A percentile compares a stretch with the other conserved stretches of the same genome.
Conservation (phyloP, 2,113 vertebrate genomes). For the Suricata suricatta region DNA sequence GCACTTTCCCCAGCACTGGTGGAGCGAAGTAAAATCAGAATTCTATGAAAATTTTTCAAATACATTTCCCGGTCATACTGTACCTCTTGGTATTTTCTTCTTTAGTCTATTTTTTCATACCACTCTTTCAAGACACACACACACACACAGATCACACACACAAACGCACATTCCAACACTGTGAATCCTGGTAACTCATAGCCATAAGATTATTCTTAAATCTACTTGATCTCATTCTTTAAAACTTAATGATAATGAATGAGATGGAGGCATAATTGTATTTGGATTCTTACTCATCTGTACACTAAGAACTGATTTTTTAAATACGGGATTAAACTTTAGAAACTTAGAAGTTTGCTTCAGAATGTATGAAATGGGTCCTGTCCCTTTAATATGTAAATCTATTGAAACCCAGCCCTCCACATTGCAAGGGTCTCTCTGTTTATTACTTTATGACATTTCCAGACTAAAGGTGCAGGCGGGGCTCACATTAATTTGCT, state of each 20-base stretch:
- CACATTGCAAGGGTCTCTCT: constrained; percentile 80
- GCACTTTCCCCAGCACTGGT: not conserved
- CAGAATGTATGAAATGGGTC: constrained; percentile 55
- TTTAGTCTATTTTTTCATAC: not conserved
- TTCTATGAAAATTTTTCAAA: not conserved
- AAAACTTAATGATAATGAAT: not conserved
- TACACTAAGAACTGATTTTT: not conserved
- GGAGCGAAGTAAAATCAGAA: not conserved
- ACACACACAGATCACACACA: not conserved
- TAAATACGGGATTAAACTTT: not conserved
- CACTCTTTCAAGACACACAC: not conserved
- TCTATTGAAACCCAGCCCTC: constrained; percentile 84
- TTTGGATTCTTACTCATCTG: too few species aligned
- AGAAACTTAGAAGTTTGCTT: not conserved
- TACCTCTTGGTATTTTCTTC: not conserved
- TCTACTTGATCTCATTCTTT: not conserved
- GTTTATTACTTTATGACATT: constrained; percentile 91
- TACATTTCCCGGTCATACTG: not conserved
- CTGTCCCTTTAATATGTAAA: constrained; percentile 88
- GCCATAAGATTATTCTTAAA: not conserved
- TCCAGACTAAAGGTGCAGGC: constrained; percentile 88
- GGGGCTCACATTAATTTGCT: constrained; percentile 91
- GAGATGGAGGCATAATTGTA: not conserved
- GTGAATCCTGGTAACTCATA: not conserved
- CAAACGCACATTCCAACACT: not conserved